Base-by-base conservation (phyloP, 2,113 vertebrate species). In the Alouatta palliata region DNA sequence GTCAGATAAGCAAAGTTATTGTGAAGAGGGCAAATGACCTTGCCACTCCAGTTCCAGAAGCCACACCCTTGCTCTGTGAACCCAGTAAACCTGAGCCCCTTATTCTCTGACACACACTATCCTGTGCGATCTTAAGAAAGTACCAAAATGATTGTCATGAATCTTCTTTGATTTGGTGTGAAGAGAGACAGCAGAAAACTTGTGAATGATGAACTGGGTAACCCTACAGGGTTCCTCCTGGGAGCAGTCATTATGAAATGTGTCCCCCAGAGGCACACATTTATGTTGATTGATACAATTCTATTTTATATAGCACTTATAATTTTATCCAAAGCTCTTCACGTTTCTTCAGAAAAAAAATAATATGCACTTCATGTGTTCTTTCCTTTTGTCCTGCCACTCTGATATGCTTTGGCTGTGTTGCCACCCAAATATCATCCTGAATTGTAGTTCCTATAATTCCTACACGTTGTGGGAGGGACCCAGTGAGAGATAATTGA, bases 61-160 rank as follows among this genome's bases (percentile, higher is more conserved):
- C 64, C n/a, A 79, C 19, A 17, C 25, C 81, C 83, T 20, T 8
- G 19, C 7, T 6, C 76, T 71, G 40, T 54, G 52, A 80, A 52
- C 14, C 58, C 49, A 43, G 83, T 37, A 32, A 87, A 16, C 4
- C 32, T 25, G 43, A 40, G 21, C 43, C 66, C 20, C 35, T 73
- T 35, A 49, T 52, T 47, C 17, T 84, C 21, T 10, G 19, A 94
- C 8, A 16, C 16, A 32, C 2, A 8, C 35, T 27, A 14, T 35
- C 75, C 61, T 91, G 27, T 61, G 82, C 17, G 11, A 64, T 61
- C 49, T 84, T 30, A 73, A 8, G 43, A 45, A 76, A 47, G 23
- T 23, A 20, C 7, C 27, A 12, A 77, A 58, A n/a, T 1, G n/a
- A 64, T 64, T 0, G 0, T 3, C 0, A 6, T 81, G 49, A 68